Evolutionary conservation across 2,888 invertebrate genomes (phyloP).

Genomic region (Gasteruption jaculator): DNA sequence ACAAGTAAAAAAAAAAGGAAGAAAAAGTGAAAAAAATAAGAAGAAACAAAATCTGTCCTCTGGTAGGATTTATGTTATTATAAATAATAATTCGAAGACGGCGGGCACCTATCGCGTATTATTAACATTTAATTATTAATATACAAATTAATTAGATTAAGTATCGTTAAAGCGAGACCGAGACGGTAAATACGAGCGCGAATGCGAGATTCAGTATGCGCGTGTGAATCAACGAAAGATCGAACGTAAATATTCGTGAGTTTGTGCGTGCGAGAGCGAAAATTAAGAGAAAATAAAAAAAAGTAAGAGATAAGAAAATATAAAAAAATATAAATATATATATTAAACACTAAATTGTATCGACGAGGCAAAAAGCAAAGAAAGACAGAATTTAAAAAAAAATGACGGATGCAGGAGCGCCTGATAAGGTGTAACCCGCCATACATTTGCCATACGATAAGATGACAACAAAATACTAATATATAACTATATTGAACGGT

Average conservation of each 20-base stretch:
- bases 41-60: no score
- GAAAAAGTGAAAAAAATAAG: slow-evolving; percentile 11
- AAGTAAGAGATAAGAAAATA: slow-evolving; percentile 15
- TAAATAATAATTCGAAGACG: no score
- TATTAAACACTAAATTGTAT: no score
- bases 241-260: not conserved
- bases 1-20: slow-evolving; percentile 7
- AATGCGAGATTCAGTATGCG: not conserved
- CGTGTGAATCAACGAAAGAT: slow-evolving; percentile 1
- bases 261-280: not conserved
- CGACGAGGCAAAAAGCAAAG: slow-evolving; percentile 10
- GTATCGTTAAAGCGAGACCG: no score
- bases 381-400: slow-evolving; percentile 22
- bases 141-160: no score
- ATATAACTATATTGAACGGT: slow-evolving; percentile 34
- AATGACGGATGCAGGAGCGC: slow-evolving; percentile 25
- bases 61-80: slow-evolving; percentile 41
- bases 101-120: slow-evolving; percentile 35
- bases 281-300: slow-evolving; percentile 12
- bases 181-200: not conserved
- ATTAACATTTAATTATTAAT: no score
- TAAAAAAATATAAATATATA: slow-evolving; percentile 21
- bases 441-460: no score
- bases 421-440: no score
- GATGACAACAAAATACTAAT: slow-evolving; percentile 27